Evolutionary conservation across 2,888 invertebrate species (phyloP), one percentile per base, ranked within the genome.

Genomic region (Volucella inanis): DNA sequence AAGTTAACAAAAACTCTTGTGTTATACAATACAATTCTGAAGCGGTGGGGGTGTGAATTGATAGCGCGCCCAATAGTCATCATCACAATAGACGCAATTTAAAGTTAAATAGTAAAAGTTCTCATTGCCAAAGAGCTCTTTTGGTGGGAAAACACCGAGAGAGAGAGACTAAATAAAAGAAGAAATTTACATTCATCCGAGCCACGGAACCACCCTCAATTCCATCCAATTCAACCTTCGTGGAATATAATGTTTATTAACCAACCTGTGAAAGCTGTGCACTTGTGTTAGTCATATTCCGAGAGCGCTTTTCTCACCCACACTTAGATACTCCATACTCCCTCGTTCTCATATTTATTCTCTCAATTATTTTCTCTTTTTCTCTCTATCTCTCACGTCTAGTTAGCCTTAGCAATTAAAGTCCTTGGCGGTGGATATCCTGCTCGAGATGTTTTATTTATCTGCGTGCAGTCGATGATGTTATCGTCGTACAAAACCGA

Each of bases 11-110:
- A 52, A n/a, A 45, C 81, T 43, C 59, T 38, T 50, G 14, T 45
- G 59, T 84, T 84, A 84, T 52, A 84, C 84, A 84, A 84, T 52
- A 84, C 84, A 84, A 79, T 79, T 70, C 14, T 41, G 41, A 50
- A 54, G 57, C 54, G 55, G 55, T 61, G 55, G 70, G 74, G 79
- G 70, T 1, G 47, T 75, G 75, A 47, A 43, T 22, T 65, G 15
- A 49, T 64, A 78, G 64, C 45, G 57, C 79, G 47, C 68, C 52
- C 47, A 70, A 75, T 59, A 75, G 74, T 78, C 68, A 59, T 70
- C 72, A 68, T 78, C 65, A 65, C 52, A 14, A 47, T 38, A 57
- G 39, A 81, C 79, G 72, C 22, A 57, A 49, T 75, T 62, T 62
- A n/a, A 55, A 47, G 62, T 65, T 71, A 18, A 57, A 71, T 79